Base-by-base conservation (phyloP, 2,113 vertebrate genomes). In the Eurypyga helias region DNA sequence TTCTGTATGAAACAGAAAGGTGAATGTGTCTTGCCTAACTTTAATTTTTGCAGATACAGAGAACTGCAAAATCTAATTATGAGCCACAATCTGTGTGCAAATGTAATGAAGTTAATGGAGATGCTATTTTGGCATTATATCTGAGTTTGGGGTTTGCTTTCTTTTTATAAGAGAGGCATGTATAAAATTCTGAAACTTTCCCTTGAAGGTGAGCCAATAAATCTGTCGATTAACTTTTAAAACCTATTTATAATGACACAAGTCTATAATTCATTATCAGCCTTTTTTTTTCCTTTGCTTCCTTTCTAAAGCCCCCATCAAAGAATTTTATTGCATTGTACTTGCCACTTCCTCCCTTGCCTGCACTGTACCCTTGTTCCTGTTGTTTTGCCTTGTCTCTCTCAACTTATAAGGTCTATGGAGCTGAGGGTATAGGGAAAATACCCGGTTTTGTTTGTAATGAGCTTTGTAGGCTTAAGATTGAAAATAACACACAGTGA, bases 161-260 rank as follows among this genome's bases (percentile, higher is more conserved):
- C 54, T 43, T 41, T 89, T 76, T 65, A 11, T 78, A 60, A 41
- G 28, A 84, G 75, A 80, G 18, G 16, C 41, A 60, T 12, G 20
- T 58, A 38, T 66, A 79, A 90, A 88, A 73, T 81, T 93, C 64
- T 86, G 75, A 94, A 94, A 90, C 55, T 16, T 90, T 94, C 31
- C 10, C 23, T 43, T 76, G 64, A 43, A 91, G 34, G 16, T 60
- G 46, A 92, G 23, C 38, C 75, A 70, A 15, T 77, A 38, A 85
- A 69, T 83, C 29, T 78, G 13, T 79, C 54, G 77, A 34, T 49
- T 64, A 11, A 31, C 48, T 79, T 92, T 55, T 65, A 36, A 87
- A 92, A 38, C 43, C n/a, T 83, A 17, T 54, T 83, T 6, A 62
- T 79, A 61, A 69, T 66, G 58, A 9, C 48, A 66, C 21, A n/a